These are phyloP conservation scores for Drosophila pegasa DNA, from an alignment of 2,888 invertebrate genomes.

Conservation along the genomic window DNA sequence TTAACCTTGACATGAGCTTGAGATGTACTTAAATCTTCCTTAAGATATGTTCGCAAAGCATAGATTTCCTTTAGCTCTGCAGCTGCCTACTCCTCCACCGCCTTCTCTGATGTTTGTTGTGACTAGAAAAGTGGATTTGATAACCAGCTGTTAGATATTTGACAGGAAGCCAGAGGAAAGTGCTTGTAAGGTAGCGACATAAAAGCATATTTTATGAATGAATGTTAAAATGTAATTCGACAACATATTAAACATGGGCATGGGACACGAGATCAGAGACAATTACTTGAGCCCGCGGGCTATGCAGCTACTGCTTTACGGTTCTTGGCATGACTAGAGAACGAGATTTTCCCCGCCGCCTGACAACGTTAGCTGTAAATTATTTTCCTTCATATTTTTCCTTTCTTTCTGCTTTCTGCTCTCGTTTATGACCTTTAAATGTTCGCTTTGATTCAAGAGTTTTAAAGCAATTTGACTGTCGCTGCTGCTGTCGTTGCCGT, in stretches of 20 bases:
- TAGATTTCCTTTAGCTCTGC: no score
- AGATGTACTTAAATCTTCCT: no score
- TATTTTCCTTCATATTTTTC: not conserved
- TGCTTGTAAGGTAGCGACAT: not conserved
- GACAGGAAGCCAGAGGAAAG: not conserved
- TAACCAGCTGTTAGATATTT: not conserved
- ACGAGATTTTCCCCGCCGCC: not conserved
- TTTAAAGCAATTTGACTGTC: conserved; percentile 20
- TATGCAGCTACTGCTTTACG: conserved; percentile 2
- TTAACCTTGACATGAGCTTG: no score
- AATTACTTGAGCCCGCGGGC: not conserved
- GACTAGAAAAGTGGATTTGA: not conserved
- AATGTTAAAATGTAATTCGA: conserved; percentile 2
- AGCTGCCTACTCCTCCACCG: no score
- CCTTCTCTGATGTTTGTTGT: no score
- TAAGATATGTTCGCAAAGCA: no score
- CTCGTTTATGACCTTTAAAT: conserved; percentile 31
- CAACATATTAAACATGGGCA: conserved; percentile 5
- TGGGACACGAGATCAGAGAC: conserved; percentile 2
- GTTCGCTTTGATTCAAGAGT: conserved; percentile 18
- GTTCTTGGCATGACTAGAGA: not conserved
- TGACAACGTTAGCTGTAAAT: conserved; percentile 9
- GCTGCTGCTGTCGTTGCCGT: conserved; percentile 7
- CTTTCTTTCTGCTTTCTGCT: not conserved
- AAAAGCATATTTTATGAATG: not conserved